Evolutionary conservation across 2,888 invertebrate genomes (phyloP).

Genomic region (Torymus texanus): DNA sequence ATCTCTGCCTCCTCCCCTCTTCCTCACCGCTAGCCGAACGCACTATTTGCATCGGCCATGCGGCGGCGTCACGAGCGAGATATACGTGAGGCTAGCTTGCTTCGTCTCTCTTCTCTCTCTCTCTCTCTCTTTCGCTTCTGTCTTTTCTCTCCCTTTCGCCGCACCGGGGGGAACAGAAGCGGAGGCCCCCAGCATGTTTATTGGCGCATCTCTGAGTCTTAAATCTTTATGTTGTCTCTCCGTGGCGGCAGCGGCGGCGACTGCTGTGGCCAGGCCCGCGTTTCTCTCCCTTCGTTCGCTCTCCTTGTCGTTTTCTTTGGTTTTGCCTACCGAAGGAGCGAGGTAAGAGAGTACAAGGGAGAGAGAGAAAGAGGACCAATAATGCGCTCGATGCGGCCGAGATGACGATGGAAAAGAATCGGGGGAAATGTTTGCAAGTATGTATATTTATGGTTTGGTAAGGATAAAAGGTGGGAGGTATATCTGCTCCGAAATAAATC

Average conservation of each 20-base stretch:
- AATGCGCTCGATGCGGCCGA: slow-evolving; percentile 15
- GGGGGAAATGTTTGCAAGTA: background rate
- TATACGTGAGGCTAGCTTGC: background rate
- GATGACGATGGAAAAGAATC: background rate
- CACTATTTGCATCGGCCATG: slow-evolving; percentile 50
- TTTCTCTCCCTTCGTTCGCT: slow-evolving; percentile 23
- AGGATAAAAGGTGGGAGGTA: no score
- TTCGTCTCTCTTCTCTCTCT: slow-evolving; percentile 18
- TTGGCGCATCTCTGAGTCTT: slow-evolving; percentile 75
- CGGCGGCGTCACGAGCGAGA: background rate
- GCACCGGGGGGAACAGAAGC: slow-evolving; percentile 66
- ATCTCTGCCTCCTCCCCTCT: slow-evolving; percentile 21
- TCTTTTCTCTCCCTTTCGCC: slow-evolving; percentile 10
- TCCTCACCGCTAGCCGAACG: slow-evolving; percentile 6
- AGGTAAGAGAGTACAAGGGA: background rate
- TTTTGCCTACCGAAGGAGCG: slow-evolving; percentile 9
- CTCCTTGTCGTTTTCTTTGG: slow-evolving; percentile 4
- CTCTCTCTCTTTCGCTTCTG: slow-evolving; percentile 12
- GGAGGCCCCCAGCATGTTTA: slow-evolving; percentile 73
- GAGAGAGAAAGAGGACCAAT: slow-evolving; percentile 22
- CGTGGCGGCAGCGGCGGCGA: slow-evolving; percentile 63
- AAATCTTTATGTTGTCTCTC: slow-evolving; percentile 75
- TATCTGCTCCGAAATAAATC: no score
- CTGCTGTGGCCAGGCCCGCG: slow-evolving; percentile 60
- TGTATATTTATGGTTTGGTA: no score